These are phyloP conservation scores for Dendropsophus ebraccatus DNA, from an alignment of 2,113 vertebrate genomes.

Conservation along the genomic window DNA sequence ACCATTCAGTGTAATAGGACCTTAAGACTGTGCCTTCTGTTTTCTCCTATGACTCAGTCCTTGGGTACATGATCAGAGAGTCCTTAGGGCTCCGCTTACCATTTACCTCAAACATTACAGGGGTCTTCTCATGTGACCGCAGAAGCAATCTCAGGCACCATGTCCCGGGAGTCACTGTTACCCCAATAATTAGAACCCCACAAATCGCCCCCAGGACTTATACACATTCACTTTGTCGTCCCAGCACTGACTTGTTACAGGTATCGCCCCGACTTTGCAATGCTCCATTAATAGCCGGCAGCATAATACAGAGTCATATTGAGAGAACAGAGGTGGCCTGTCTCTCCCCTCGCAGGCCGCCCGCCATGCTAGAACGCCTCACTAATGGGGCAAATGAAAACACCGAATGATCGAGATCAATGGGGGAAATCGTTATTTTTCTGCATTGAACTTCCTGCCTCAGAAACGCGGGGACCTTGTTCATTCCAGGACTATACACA, in stretches of 20 bases:
- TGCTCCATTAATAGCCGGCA: constrained; percentile 6
- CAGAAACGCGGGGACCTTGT: constrained; percentile 58
- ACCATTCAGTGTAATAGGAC: too few species aligned
- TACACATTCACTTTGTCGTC: not conserved
- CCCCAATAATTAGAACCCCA: too few species aligned
- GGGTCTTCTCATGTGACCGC: too few species aligned
- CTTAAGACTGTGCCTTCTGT: too few species aligned
- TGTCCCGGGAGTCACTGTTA: too few species aligned
- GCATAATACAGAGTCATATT: not conserved
- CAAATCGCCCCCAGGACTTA: too few species aligned
- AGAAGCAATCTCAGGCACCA: too few species aligned
- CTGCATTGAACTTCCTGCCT: rapidly evolving
- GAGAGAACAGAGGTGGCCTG: not conserved
- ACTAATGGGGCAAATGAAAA: constrained; percentile 44
- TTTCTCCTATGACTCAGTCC: too few species aligned
- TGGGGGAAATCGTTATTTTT: not conserved
- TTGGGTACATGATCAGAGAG: too few species aligned
- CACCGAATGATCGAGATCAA: not conserved
- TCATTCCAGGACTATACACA: not conserved
- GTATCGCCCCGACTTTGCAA: not conserved
- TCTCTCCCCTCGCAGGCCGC: constrained; percentile 29
- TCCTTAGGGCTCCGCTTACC: too few species aligned
- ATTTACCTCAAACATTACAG: too few species aligned
- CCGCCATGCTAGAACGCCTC: not conserved
- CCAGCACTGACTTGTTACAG: not conserved